A percentile compares a stretch with the other conserved stretches of the same genome.
Conservation (phyloP, 2,797 vertebrate species). For the Melanotaenia nigrans region DNA sequence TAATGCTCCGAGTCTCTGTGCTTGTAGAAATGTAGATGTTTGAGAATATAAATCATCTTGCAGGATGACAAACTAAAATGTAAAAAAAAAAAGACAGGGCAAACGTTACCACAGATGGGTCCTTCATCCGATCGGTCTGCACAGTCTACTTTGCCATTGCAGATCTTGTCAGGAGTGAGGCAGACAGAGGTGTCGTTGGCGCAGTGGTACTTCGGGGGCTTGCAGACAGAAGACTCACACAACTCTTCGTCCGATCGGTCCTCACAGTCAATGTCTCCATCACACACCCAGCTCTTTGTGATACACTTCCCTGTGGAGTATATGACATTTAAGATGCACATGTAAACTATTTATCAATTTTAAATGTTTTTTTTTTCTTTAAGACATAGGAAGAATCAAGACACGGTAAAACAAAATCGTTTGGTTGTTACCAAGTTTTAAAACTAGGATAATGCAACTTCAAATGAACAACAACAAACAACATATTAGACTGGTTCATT, state of each 20-base stretch:
- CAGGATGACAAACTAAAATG: not conserved
- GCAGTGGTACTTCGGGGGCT: constrained; percentile 95
- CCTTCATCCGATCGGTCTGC: constrained; percentile 96
- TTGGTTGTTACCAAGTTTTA: no score
- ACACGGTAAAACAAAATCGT: no score
- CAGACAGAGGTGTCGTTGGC: constrained; percentile 93
- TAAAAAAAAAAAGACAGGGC: not conserved
- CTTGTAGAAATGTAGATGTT: not conserved
- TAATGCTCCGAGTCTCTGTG: not conserved
- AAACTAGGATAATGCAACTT: no score
- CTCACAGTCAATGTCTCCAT: constrained; percentile 98
- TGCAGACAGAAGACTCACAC: constrained; percentile 91
- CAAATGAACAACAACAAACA: no score
- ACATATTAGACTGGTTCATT: no score
- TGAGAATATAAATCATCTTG: not conserved
- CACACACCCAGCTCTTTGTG: constrained; percentile 98
- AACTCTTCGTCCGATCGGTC: constrained; percentile 97
- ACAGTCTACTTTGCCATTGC: constrained; percentile 94
- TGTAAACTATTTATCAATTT: not conserved
- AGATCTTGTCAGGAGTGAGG: constrained; percentile 95
- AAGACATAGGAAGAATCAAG: no score
- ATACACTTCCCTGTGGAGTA: constrained; percentile 92
- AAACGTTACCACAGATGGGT: constrained; percentile 90
- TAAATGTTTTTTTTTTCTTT: no score
- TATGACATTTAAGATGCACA: not conserved